Percentiles rank a stretch among this genome's conserved stretches.
Conservation (phyloP, 1,140 invertebrate genomes). For the Sycophaga agraensis region DNA sequence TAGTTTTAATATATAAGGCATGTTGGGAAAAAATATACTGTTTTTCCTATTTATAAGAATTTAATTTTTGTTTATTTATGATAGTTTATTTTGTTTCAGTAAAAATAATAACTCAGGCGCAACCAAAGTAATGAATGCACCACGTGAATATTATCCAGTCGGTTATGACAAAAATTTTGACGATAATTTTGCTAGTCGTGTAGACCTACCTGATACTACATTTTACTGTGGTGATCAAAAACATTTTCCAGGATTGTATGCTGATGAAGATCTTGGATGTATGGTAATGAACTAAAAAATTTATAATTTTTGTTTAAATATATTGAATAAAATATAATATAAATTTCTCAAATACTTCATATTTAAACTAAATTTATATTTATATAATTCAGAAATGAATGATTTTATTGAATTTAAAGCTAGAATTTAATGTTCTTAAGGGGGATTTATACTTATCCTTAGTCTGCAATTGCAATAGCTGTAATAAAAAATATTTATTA, state of each 20-base stretch:
- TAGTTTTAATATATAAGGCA: not conserved
- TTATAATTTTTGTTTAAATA: too few species aligned
- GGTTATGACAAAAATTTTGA: conserved; percentile 86
- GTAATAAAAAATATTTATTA: too few species aligned
- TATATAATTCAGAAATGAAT: too few species aligned
- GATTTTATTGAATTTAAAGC: too few species aligned
- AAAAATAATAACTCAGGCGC: conserved; percentile 46
- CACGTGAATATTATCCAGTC: conserved; percentile 82
- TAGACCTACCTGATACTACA: conserved; percentile 80
- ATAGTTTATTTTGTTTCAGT: conserved; percentile 24
- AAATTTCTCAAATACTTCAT: too few species aligned
- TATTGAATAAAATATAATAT: too few species aligned
- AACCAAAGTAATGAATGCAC: conserved; percentile 84
- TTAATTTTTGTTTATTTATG: not conserved
- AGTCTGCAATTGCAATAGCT: too few species aligned
- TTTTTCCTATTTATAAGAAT: not conserved
- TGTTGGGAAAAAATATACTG: too few species aligned
- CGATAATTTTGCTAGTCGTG: conserved; percentile 80
- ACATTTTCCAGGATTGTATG: conserved; percentile 86
- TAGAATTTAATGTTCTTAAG: too few species aligned
- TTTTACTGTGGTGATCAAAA: conserved; percentile 88
- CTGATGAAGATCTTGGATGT: conserved; percentile 86
- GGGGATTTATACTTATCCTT: too few species aligned
- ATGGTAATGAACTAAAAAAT: conserved; percentile 69
- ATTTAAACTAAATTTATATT: too few species aligned